Evolutionary conservation across 2,888 invertebrate species (phyloP).

Genomic region (Yponomeuta sedellus): DNA sequence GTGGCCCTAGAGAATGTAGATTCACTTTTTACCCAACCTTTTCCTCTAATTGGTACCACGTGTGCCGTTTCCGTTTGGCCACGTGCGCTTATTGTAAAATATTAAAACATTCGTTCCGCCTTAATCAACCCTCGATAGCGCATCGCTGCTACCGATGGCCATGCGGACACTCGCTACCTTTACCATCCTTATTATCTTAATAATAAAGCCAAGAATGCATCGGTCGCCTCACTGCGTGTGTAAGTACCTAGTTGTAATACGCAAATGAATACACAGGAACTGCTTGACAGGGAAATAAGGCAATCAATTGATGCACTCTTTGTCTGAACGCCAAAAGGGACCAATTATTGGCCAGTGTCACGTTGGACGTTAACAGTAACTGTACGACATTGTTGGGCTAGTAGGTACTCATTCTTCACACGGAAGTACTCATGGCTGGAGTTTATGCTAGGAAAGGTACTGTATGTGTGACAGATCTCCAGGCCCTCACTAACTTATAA

Average conservation of each 20-base stretch:
- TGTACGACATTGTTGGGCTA: too few relatives aligned
- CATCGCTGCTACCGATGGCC: not conserved
- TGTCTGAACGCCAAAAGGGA: not conserved
- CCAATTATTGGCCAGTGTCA: not conserved
- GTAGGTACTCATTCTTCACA: too few relatives aligned
- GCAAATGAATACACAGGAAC: conserved; percentile 42
- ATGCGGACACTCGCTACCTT: not conserved
- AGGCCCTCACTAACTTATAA: too few relatives aligned
- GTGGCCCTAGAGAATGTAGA: not conserved
- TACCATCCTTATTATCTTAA: not conserved
- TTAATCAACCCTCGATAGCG: conserved; percentile 6
- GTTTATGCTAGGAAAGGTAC: too few relatives aligned
- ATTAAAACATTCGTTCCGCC: conserved; percentile 55
- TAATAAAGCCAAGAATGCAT: not conserved
- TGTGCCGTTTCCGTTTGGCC: conserved; percentile 63
- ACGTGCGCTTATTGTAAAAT: conserved; percentile 61
- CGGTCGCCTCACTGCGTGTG: conserved; percentile 21
- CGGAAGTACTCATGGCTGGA: too few relatives aligned
- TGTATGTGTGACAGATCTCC: too few relatives aligned
- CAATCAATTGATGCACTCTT: conserved; percentile 31
- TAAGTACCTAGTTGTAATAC: conserved; percentile 11
- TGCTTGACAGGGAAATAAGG: conserved; percentile 49
- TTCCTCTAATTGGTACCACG: conserved; percentile 71
- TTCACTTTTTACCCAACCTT: conserved; percentile 29
- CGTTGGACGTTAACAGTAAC: not conserved